Evolutionary conservation across 2,888 invertebrate genomes (phyloP).

Genomic region (Chrysotoxum bicinctum): DNA sequence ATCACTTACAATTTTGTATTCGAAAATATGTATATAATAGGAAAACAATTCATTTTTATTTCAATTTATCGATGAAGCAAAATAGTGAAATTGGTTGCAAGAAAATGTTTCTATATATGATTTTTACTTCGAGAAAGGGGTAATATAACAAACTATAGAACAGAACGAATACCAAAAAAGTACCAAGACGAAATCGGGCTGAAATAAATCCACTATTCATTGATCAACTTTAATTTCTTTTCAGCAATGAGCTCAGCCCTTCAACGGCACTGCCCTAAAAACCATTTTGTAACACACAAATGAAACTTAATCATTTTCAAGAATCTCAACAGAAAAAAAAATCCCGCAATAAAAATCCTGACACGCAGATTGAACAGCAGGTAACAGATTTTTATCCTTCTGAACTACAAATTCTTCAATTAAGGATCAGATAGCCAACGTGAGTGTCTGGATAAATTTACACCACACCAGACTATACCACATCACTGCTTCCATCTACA

Average conservation of each 20-base stretch:
- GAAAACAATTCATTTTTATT: no score
- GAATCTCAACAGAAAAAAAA: neutral
- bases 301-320: constrained; percentile 3
- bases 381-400: constrained; percentile 8
- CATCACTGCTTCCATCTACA: neutral
- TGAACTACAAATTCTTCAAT: constrained; percentile 10
- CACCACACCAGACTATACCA: neutral
- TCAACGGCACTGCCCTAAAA: neutral
- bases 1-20: no score
- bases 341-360: neutral
- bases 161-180: no score
- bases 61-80: no score
- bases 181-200: no score
- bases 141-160: no score
- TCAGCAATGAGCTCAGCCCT: neutral
- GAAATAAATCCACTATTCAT: no score
- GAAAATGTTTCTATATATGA: no score
- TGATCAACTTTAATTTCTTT: neutral
- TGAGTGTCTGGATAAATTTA: neutral
- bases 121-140: no score
- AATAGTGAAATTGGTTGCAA: no score
- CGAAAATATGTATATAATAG: no score
- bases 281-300: neutral
- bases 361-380: neutral
- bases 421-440: constrained; percentile 4